Base-by-base conservation (phyloP, 2,888 invertebrate genomes). In the Tromatobia lineatoria region DNA sequence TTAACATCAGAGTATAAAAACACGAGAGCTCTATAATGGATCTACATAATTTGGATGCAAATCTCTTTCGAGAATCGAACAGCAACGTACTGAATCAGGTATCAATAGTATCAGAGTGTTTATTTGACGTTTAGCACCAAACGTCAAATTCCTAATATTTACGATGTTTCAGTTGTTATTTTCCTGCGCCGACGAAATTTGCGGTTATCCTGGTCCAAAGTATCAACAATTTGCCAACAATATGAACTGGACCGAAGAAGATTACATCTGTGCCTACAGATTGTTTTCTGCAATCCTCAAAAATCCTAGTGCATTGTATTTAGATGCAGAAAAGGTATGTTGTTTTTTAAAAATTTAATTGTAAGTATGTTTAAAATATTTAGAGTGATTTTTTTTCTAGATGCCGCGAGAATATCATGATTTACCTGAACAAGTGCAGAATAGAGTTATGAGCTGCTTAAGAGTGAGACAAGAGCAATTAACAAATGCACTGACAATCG, bases 181-280 rank as follows among this genome's bases (percentile, higher is more conserved):
- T 77, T 85, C 89, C n/a, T 93, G 93, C 57, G 88, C 90, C 25
- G 91, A 92, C 78, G 93, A 93, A 90, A 90, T 93, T 85, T 93
- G 93, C 73, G 90, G 91, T 1, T 87, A 87, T 38, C 88, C 89
- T n/a, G 90, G 89, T 6, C 90, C 91, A 6, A 85, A 82, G 15
- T 92, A 89, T 80, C 86, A 88, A 45, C 89, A 90, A 61, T 92
- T 91, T 57, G 69, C 85, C 11, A 92, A 87, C 11, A 88, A 87
- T 11, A 86, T 91, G 38, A 89, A 90, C 20, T 93, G 92, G 92
- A 90, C 83, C 10, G 90, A 88, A 84, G 87, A 89, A 25, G 91
- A 91, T 59, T 93, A 90, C 34, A 88, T 90, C 34, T 86, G 77
- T 47, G 86, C 89, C 6, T 89, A 90, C 66, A 88, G 87, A 81